A percentile compares a stretch with the other conserved stretches of the same genome.
Evolutionary conservation across 1,140 invertebrate genomes (phyloP).

Genomic region (Popillia japonica): DNA sequence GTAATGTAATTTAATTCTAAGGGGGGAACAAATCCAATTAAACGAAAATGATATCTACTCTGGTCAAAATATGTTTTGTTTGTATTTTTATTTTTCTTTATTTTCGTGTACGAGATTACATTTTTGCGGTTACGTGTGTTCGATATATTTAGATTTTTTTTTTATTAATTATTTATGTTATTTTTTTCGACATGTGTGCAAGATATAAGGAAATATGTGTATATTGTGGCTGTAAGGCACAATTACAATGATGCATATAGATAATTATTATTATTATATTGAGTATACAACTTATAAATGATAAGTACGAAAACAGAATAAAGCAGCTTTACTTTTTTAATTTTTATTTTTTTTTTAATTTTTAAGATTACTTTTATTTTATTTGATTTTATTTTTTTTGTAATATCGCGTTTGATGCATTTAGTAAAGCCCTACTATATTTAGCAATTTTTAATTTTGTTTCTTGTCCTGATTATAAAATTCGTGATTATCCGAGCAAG

Average conservation of each 20-base stretch:
- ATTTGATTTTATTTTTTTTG: no score
- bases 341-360: slow-evolving; percentile 22
- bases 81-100: neutral
- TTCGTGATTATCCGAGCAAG: no score
- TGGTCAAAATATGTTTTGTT: slow-evolving; percentile 29
- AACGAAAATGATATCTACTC: slow-evolving; percentile 25
- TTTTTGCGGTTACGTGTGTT: slow-evolving; percentile 22
- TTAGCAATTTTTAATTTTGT: no score
- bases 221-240: neutral
- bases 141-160: neutral
- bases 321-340: slow-evolving; percentile 32
- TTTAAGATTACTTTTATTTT: neutral
- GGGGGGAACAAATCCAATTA: neutral
- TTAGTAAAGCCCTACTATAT: no score
- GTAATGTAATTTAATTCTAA: slow-evolving; percentile 17
- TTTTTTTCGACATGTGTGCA: slow-evolving; percentile 8
- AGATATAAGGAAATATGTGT: slow-evolving; percentile 16
- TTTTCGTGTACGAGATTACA: slow-evolving; percentile 22
- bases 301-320: slow-evolving; percentile 13
- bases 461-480: no score
- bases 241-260: neutral
- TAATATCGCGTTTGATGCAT: no score
- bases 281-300: neutral
- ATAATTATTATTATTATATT: slow-evolving; percentile 24
- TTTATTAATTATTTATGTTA: neutral